Percentiles rank a stretch among this genome's conserved stretches.
These are phyloP conservation scores for Clytia hemisphaerica DNA, from an alignment of 30 jellyfish, hydroid and myxozoan species.

Conservation along the genomic window DNA sequence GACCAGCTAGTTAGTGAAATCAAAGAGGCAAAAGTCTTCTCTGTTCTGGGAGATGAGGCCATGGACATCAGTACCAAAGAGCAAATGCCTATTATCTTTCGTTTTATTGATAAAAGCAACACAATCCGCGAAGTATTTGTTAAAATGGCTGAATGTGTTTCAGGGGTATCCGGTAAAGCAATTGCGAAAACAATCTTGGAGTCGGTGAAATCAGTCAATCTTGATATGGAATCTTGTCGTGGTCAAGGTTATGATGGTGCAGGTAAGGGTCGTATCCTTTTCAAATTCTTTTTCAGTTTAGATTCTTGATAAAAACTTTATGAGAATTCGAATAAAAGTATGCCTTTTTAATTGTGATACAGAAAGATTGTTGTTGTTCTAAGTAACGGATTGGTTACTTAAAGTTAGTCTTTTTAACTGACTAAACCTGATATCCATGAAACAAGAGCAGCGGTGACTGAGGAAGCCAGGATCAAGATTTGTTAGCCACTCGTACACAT, in stretches of 20 bases:
- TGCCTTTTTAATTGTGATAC: no score
- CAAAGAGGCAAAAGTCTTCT: background rate
- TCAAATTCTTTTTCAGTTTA: no score
- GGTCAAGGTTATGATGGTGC: constrained; percentile 70
- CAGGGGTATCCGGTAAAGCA: constrained; percentile 37
- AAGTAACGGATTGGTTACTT: no score
- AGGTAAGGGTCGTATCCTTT: no score
- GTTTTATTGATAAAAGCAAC: background rate
- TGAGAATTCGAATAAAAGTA: no score
- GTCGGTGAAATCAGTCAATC: background rate
- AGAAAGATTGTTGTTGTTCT: no score
- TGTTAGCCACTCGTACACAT: no score
- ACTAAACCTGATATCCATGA: no score
- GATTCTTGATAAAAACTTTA: no score
- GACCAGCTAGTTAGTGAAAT: background rate
- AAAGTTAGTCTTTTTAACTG: no score
- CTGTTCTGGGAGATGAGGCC: constrained; percentile 8
- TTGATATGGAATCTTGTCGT: constrained; percentile 25
- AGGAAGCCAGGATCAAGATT: no score
- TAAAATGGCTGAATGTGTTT: constrained; percentile 7
- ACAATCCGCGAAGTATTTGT: constrained; percentile 32
- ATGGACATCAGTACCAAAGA: background rate
- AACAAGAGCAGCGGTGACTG: no score
- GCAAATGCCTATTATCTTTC: background rate
- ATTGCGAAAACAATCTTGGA: constrained; percentile 7